Base-by-base conservation (phyloP, 2,113 vertebrate species). In the Cololabis saira region DNA sequence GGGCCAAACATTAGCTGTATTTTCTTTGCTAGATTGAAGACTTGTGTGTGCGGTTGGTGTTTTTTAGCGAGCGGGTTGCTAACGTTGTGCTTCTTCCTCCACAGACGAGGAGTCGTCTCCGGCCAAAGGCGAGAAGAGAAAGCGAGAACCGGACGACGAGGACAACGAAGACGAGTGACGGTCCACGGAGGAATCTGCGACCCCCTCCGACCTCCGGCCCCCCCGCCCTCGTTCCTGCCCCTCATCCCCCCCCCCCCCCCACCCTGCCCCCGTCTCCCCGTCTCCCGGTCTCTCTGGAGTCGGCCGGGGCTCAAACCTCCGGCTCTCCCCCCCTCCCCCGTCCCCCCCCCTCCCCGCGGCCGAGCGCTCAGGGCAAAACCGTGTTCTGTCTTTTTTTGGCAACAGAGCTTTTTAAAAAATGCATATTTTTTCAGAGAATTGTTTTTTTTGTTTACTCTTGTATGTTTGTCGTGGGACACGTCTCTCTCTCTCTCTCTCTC, bases 81-180 rank as follows among this genome's bases (percentile, higher is more conserved):
- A 6, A 55, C 16, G 43, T 5, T 16, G 40, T 18, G 12, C 10
- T 56, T 60, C 17, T 12, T n/a, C 17, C 8, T 47, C 60, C 9
- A 0, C 79, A 92, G 89, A 92, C 0, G 89, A 89, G 19, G 84
- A 83, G 12, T 85, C 71, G 21, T 86, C 90, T 69, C 87, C 85
- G 0, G 48, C 44, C 17, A 96, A 95, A 89, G 94, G 95, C 74
- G 93, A 95, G 80, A 96, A 96, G 89, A 93, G 94, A 67, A 96
- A 95, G 93, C 87, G 94, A 86, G 94, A 94, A 19, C 88, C 90
- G 2, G 95, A 95, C 30, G 94, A 94, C 0, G 94, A 95, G 48
- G 93, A 92, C 0, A 92, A 94, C 16, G 93, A 94, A 1, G 93
- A 95, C 1, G 93, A 94, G 12, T 17, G 55, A 17, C 5, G 33